A percentile compares a stretch with the other conserved stretches of the same genome.
Conservation (phyloP, 2,888 invertebrate genomes). For the Cephus spinipes region DNA sequence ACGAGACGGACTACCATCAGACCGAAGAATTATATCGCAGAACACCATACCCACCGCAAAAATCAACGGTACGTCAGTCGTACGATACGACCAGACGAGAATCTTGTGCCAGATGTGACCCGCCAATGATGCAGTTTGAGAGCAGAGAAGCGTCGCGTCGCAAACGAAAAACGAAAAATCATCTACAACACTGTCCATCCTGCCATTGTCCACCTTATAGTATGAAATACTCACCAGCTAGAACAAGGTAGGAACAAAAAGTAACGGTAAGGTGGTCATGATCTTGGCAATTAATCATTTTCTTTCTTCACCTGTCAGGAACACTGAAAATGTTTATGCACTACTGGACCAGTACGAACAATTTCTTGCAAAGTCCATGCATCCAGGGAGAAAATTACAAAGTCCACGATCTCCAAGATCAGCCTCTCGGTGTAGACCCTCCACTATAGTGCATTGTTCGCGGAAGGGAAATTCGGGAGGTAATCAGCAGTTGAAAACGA, state of each 20-base stretch:
- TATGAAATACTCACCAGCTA: conserved; percentile 21
- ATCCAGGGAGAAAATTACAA: conserved; percentile 20
- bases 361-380: conserved; percentile 7
- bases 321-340: conserved; percentile 27
- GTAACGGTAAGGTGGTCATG: background rate
- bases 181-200: conserved; percentile 37
- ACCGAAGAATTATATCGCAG: conserved; percentile 7
- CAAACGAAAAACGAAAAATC: conserved; percentile 20
- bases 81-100: conserved; percentile 6
- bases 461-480: conserved; percentile 7
- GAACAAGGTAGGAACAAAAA: conserved; percentile 22
- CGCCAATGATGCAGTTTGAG: conserved; percentile 8
- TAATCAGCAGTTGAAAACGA: conserved; percentile 25
- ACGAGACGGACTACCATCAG: conserved; percentile 1
- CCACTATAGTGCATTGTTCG: conserved; percentile 15
- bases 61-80: conserved; percentile 1
- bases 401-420: conserved; percentile 23
- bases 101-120: conserved; percentile 23
- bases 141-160: background rate
- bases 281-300: background rate
- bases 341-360: conserved; percentile 27
- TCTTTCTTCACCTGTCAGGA: conserved; percentile 12
- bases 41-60: conserved; percentile 11
- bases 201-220: conserved; percentile 34
- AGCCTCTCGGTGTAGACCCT: background rate